Evolutionary conservation across 92 coral and sea anemone species (phyloP).

Genomic region (Phymanthus crucifer): DNA sequence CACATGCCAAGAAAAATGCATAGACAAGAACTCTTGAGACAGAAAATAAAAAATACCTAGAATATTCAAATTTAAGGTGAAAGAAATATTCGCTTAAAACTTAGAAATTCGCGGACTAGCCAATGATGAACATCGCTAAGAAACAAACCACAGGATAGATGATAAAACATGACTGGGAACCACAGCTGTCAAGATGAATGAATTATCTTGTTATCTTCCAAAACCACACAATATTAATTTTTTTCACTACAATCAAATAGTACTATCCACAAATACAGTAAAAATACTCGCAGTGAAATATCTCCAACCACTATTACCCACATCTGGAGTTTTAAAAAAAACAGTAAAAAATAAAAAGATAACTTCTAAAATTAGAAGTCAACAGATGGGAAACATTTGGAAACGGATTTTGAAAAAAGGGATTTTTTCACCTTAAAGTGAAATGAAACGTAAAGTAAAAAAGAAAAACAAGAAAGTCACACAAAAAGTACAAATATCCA

Average conservation of each 20-base stretch:
- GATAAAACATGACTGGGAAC: not conserved
- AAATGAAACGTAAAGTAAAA: not conserved
- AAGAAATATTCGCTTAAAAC: not conserved
- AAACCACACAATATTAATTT: not conserved
- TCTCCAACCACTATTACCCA: not conserved
- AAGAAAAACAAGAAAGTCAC: not conserved
- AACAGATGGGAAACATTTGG: not conserved
- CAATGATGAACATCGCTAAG: not conserved
- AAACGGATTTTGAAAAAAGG: not conserved
- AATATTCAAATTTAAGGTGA: not conserved
- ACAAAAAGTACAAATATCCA: not conserved
- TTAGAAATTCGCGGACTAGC: not conserved
- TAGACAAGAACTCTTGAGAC: not conserved
- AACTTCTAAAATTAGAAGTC: too few relatives aligned
- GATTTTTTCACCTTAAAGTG: not conserved
- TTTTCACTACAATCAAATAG: slow-evolving; percentile 2
- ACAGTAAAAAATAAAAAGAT: too few relatives aligned
- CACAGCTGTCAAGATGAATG: not conserved
- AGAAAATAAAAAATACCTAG: not conserved
- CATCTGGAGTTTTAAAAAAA: not conserved
- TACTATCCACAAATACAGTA: not conserved
- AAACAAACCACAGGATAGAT: not conserved
- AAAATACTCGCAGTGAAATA: not conserved
- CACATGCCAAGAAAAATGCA: not conserved
- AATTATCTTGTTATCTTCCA: not conserved